Percentiles rank a stretch among this genome's conserved stretches.
Evolutionary conservation across 2,888 invertebrate genomes (phyloP).

Genomic region (Pterostichus madidus): DNA sequence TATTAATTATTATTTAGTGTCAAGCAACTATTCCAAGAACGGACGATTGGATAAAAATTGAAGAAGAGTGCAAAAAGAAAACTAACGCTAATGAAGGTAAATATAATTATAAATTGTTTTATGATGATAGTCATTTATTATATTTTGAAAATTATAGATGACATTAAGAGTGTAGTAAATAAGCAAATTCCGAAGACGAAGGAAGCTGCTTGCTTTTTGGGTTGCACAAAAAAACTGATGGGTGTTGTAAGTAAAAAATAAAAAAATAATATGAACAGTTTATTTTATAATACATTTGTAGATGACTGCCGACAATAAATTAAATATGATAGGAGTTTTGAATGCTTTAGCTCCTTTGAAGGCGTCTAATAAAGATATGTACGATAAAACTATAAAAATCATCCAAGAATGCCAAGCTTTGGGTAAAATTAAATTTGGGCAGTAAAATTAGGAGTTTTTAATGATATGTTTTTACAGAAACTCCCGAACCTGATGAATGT

Average conservation of each 20-base stretch:
- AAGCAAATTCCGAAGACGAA: background rate
- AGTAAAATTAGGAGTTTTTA: background rate
- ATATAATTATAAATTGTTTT: background rate
- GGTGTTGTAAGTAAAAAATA: background rate
- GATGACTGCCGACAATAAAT: too few relatives aligned
- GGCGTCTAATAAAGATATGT: too few relatives aligned
- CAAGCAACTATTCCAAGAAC: background rate
- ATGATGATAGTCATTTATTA: background rate
- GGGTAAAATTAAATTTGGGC: background rate
- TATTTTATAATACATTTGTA: too few relatives aligned
- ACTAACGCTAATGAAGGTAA: background rate
- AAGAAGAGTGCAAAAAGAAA: background rate
- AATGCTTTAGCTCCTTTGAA: too few relatives aligned
- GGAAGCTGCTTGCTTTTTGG: conserved; percentile 16
- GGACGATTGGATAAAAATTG: background rate
- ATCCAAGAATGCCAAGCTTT: background rate
- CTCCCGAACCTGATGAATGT: background rate
- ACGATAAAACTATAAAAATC: too few relatives aligned
- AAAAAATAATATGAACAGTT: background rate
- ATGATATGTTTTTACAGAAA: background rate
- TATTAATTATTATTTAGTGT: conserved; percentile 12
- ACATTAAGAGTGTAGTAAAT: background rate
- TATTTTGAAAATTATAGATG: background rate
- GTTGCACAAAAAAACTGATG: background rate
- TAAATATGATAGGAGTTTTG: too few relatives aligned